A percentile compares a stretch with the other conserved stretches of the same genome.
These are phyloP conservation scores for Eulemur rufifrons DNA, from an alignment of 2,113 vertebrate genomes.

Conservation along the genomic window DNA sequence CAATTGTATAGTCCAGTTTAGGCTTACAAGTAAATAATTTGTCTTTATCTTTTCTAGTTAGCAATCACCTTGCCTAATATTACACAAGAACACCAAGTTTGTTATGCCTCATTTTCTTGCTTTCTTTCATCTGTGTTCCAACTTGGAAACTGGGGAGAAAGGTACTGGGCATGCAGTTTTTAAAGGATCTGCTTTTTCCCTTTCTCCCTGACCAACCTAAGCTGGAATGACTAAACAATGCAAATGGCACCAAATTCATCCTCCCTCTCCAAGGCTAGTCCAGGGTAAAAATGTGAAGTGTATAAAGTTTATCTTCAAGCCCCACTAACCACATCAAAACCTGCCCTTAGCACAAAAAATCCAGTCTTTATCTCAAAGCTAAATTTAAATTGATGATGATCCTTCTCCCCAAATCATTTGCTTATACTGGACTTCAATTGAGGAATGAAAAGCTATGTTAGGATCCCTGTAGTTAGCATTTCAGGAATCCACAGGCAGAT, in stretches of 20 bases:
- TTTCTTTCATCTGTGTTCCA: constrained; percentile 56
- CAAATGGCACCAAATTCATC: constrained; percentile 3
- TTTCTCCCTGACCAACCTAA: constrained; percentile 19
- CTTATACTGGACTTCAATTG: not conserved
- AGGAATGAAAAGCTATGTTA: not conserved
- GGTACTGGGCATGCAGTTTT: constrained; percentile 54
- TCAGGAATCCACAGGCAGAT: not conserved
- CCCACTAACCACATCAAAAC: not conserved
- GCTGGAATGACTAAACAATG: constrained; percentile 34
- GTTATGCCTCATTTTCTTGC: constrained; percentile 6
- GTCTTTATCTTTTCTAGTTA: not conserved
- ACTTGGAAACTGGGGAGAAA: constrained; percentile 60
- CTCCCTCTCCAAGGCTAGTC: constrained; percentile 33
- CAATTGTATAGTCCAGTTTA: not conserved
- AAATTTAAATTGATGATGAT: not conserved
- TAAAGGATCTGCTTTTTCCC: constrained; percentile 69
- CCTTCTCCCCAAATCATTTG: not conserved
- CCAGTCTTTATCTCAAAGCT: not conserved
- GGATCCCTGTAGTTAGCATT: not conserved
- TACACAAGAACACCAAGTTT: constrained; percentile 30
- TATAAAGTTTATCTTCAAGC: not conserved
- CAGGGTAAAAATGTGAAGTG: not conserved
- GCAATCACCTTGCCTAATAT: not conserved
- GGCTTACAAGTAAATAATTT: constrained; percentile 14
- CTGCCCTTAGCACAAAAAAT: not conserved